Evolutionary conservation across 2,113 vertebrate species (phyloP), one percentile per base, ranked within the genome.

Genomic region (Crotalus helleri): DNA sequence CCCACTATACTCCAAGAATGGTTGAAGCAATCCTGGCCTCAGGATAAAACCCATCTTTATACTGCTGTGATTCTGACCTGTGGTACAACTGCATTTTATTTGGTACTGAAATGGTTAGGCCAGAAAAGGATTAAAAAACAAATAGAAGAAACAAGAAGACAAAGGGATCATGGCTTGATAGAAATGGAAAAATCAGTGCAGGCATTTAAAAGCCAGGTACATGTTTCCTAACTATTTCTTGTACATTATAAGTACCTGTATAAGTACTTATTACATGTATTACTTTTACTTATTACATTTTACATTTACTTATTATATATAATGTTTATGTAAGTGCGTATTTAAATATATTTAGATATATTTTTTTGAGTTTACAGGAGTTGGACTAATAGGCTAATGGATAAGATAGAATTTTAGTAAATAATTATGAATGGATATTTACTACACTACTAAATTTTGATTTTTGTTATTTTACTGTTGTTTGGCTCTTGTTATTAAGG

Each of bases 161-260:
- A 29, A 8, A 92, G 90, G 86, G 93, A 96, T 53, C 92, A 91
- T 19, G 88, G 96, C 3, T 0, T 97, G 95, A 91, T 92, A 91
- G 94, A 95, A 92, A 96, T 97, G 92, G 95, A 94, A 91, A 96
- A 95, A 93, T 93, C 92, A 74, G 93, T 96, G 29, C 94, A 95
- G 93, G 64, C 93, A 89, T 97, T 96, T 94, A 96, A 94, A 91
- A 93, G 96, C 33, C 93, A 97, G 97, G 97, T 97, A 96, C 92
- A 17, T 46, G 21, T 55, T 15, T 23, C 54, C 33, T 39, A 69
- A 29, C 12, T 92, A 51, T 81, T 81, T 81, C 33, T 81, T 69
- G 12, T 33, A 15, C 13, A 4, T 26, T 64, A 69, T 69, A 69
- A n/a, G n/a, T 39, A 7, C 13, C 19, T 74, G n/a, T n/a, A 74